A percentile compares a stretch with the other conserved stretches of the same genome.
Evolutionary conservation across 2,888 invertebrate genomes (phyloP).

Genomic region (Hypercompe scribonia): DNA sequence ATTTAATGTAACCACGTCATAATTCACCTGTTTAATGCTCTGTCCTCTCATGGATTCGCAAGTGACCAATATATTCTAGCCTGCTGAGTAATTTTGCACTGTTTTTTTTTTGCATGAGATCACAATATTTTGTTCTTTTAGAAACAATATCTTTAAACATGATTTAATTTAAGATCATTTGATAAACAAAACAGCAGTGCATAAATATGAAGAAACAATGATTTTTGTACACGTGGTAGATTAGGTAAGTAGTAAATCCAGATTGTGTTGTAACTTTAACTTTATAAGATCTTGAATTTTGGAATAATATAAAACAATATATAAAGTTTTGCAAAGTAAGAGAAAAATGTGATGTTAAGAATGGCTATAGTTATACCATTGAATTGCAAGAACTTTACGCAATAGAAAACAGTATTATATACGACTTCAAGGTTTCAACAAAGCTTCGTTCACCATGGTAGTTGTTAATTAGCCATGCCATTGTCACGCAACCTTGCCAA

Average conservation of each 20-base stretch:
- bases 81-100: not conserved
- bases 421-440: slow-evolving; percentile 41
- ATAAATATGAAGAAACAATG: too few species aligned
- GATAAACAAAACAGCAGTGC: not conserved
- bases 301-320: not conserved
- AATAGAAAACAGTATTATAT: slow-evolving; percentile 33
- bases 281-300: too few species aligned
- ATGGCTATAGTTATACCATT: slow-evolving; percentile 1
- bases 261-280: too few species aligned
- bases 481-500: slow-evolving; percentile 69
- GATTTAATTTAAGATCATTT: not conserved
- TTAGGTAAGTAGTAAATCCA: too few species aligned
- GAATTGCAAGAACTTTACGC: slow-evolving; percentile 33
- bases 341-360: slow-evolving; percentile 15
- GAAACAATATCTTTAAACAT: too few species aligned
- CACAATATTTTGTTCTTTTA: not conserved
- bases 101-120: not conserved
- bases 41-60: not conserved
- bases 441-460: slow-evolving; percentile 45
- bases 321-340: slow-evolving; percentile 5
- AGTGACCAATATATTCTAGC: too few species aligned
- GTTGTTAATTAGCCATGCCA: slow-evolving; percentile 68
- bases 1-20: not conserved
- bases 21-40: not conserved
- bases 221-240: too few species aligned